These are phyloP conservation scores for Oriolus oriolus DNA, from an alignment of 2,113 vertebrate genomes.

Conservation along the genomic window DNA sequence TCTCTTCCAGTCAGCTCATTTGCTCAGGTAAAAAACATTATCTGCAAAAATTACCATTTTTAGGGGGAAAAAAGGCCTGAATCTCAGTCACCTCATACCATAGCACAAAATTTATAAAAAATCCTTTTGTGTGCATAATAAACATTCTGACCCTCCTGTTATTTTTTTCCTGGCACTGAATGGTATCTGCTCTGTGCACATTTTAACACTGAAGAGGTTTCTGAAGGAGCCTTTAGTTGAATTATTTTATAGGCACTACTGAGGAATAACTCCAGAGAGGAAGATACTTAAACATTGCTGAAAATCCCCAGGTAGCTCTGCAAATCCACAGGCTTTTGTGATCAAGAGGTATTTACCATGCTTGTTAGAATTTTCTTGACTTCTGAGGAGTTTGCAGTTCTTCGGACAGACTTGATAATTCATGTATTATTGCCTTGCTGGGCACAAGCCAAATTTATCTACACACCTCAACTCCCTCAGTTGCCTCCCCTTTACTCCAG, in stretches of 20 bases:
- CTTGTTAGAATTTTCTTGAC: slow-evolving; percentile 14
- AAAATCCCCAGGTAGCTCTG: background rate
- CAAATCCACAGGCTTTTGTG: slow-evolving; percentile 33
- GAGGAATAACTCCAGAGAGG: background rate
- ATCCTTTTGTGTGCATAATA: background rate
- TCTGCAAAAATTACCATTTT: background rate
- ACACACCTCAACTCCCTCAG: background rate
- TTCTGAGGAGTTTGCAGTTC: background rate
- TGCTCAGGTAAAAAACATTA: background rate
- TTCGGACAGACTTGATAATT: background rate
- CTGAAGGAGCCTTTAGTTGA: background rate
- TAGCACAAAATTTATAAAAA: background rate
- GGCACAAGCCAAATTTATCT: background rate
- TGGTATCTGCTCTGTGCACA: background rate
- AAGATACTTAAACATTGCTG: background rate
- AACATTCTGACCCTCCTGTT: background rate
- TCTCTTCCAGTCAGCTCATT: background rate
- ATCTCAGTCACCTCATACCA: background rate
- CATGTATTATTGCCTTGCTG: background rate
- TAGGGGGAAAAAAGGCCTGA: background rate
- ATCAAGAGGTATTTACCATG: background rate
- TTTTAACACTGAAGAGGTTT: background rate
- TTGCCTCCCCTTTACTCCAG: background rate
- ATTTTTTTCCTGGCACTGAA: background rate
- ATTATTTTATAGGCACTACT: background rate